Base-by-base conservation (phyloP, 2,113 vertebrate species). In the Canis aureus region DNA sequence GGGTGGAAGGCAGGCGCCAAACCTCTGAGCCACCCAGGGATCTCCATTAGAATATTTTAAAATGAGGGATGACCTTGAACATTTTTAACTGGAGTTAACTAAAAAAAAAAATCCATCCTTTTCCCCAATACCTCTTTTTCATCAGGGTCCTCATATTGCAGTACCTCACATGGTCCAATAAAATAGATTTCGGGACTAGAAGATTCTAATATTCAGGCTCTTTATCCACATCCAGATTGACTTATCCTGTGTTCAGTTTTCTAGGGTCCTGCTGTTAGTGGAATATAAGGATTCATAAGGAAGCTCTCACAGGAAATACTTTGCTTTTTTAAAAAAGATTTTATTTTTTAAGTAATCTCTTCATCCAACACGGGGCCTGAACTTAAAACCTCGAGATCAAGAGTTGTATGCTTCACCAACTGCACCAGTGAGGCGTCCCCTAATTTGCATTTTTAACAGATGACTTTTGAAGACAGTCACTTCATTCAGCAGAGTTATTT, bases 301-400 rank as follows among this genome's bases (percentile, higher is more conserved):
- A 53, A 88, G 20, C 32, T 79, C 83, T 93, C 73, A 62, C 60
- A 83, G 74, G 73, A 89, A 81, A 66, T 60, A 79, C 86, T 92
- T 57, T 91, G 17, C 5, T 13, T 53, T 74, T 55, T 94, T 74
- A 3, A 27, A 78, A 78, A 51, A 78, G 11, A 73, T 73, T 43
- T 67, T n/a, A 67, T 73, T 73, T 51, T 29, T 16, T 29, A 78
- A 78, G 25, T 25, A 78, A 51, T 29, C 74, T 78, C 43, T 78
- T 15, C 7, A 49, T 43, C 74, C 25, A 78, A 51, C 74, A 51
- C 16, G 43, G 43, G 43, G 12, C 12, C 49, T 7, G 3, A 49
- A 25, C 7, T 38, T 49, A 27, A 22, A 76, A 51, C 43, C 74
- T 43, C 0, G 25, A 78, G 74, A 78, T 76, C 43, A 51, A 51